phyloP scores from a whole-genome alignment of 92 coral and sea anemone species.

The Hydrozoanthus gracilis region DNA sequence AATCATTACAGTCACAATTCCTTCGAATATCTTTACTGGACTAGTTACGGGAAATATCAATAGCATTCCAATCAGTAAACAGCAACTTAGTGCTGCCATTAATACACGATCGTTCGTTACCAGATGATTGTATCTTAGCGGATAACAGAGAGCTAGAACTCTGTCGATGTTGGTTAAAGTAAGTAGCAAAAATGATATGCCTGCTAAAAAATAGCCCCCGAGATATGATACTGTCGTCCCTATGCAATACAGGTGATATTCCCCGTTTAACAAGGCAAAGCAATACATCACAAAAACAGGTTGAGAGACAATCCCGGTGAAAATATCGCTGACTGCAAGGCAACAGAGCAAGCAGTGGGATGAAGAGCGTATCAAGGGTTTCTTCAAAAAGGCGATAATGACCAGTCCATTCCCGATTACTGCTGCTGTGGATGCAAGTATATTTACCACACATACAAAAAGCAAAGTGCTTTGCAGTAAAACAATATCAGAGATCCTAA shows the following conservation, averaged over 20 bases:
- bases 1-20: not conserved
- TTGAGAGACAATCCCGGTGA: constrained; percentile 25
- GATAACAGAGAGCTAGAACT: not conserved
- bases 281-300: not conserved
- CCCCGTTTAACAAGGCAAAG: not conserved
- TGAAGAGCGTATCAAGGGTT: constrained; percentile 29
- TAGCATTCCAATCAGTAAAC: not conserved
- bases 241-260: not conserved
- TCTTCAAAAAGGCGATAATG: constrained; percentile 19
- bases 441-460: not conserved
- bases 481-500: not conserved
- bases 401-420: constrained; percentile 44
- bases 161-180: not conserved
- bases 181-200: not conserved
- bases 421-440: constrained; percentile 4
- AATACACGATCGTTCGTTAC: not conserved
- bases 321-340: constrained; percentile 40
- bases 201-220: not conserved
- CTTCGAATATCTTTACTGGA: not conserved
- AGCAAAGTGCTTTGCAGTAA: not conserved
- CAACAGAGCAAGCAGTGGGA: constrained; percentile 42
- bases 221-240: not conserved
- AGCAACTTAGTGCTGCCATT: not conserved
- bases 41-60: not conserved
- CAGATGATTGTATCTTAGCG: not conserved